Evolutionary conservation across 2,113 vertebrate species (phyloP).

Genomic region (Onychorhynchus coronatus): DNA sequence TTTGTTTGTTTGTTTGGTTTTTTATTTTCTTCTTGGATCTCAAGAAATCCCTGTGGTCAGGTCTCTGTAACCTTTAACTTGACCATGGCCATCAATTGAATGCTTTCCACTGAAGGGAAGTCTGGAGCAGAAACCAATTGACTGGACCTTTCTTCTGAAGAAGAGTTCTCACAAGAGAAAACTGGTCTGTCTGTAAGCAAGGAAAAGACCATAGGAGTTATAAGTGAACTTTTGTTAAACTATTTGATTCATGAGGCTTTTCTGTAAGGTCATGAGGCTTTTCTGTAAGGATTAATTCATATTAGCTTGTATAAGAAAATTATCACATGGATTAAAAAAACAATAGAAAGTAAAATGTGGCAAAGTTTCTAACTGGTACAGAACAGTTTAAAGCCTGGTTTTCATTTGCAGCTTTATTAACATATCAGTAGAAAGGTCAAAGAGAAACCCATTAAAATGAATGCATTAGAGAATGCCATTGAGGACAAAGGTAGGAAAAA

Average conservation of each 20-base stretch:
- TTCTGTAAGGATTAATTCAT: background rate
- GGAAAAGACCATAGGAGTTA: background rate
- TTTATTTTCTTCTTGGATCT: background rate
- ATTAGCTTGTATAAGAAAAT: background rate
- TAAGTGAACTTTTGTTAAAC: background rate
- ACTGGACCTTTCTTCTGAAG: background rate
- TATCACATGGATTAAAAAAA: background rate
- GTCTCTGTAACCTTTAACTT: background rate
- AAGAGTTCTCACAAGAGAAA: background rate
- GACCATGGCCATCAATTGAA: background rate
- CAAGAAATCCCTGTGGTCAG: background rate
- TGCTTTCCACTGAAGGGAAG: background rate
- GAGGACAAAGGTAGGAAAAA: background rate
- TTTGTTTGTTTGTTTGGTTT: no score
- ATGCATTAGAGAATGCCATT: background rate
- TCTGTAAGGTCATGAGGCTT: background rate
- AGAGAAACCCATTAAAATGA: background rate
- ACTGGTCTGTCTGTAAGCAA: background rate
- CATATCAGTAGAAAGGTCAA: background rate
- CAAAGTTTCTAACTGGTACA: background rate
- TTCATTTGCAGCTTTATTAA: conserved; percentile 13
- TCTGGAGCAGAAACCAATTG: background rate
- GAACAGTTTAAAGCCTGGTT: background rate
- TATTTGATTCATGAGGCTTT: background rate
- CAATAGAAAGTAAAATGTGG: background rate